Evolutionary conservation across 2,888 invertebrate genomes (phyloP).

Genomic region (Panopea generosa): DNA sequence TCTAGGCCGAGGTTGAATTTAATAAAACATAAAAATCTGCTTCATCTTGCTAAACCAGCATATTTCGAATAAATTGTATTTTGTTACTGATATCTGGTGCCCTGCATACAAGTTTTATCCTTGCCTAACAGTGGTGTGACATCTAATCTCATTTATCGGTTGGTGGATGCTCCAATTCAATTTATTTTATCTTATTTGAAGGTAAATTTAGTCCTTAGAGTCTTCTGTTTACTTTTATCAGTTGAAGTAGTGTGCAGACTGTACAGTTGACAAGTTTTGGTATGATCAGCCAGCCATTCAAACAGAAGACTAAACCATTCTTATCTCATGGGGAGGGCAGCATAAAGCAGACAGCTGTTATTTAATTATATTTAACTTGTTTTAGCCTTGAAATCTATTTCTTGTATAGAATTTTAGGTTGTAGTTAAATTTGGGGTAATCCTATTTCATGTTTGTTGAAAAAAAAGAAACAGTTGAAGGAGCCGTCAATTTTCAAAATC

Average conservation of each 20-base stretch:
- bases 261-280: conserved; percentile 25
- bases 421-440: no score
- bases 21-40: no score
- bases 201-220: conserved; percentile 20
- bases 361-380: no score
- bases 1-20: no score
- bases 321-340: conserved; percentile 28
- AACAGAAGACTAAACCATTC: conserved; percentile 42
- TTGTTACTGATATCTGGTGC: no score
- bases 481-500: no score
- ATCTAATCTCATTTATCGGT: conserved; percentile 25
- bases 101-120: no score
- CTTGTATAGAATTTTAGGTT: no score
- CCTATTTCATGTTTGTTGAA: conserved; percentile 3
- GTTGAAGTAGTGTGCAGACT: conserved; percentile 32
- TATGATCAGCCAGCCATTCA: conserved; percentile 25
- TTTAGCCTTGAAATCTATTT: no score
- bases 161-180: conserved; percentile 29
- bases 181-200: conserved; percentile 42
- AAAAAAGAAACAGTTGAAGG: background rate
- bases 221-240: conserved; percentile 47
- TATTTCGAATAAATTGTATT: no score
- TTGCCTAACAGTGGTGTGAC: no score
- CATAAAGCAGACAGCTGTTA: conserved; percentile 40
- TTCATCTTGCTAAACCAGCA: no score